Evolutionary conservation across 2,113 vertebrate genomes (phyloP), one percentile per base, ranked within the genome.

Genomic region (Cyphomyrus discorhynchus): DNA sequence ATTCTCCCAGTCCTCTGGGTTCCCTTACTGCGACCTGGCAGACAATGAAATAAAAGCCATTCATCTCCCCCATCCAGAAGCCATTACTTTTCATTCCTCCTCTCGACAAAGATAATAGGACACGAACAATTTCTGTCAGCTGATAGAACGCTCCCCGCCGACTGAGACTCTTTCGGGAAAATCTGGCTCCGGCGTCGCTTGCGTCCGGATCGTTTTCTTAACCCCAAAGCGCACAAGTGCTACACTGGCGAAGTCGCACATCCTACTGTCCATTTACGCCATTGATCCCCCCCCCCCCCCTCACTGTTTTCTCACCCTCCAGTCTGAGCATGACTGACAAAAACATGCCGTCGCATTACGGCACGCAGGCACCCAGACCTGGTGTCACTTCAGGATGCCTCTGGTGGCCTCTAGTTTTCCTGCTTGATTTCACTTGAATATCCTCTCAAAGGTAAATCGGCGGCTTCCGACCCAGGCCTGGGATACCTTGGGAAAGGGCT

Each of bases 41-140:
- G 90, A 91, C 45, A 89, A 85, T 85, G 86, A 92, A 91, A 92
- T 93, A 92, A 93, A 89, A 88, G 90, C 90, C 21, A 90, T 92
- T 93, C 91, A 91, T 92, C 92, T 93, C 90, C 82, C 58, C 88
- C 91, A 90, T 92, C 89, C 91, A 89, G 89, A 92, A 90, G 85
- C 85, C 89, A 91, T 94, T 92, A 90, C 86, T 92, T 92, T 92
- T 92, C 91, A 93, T 93, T 93, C 87, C 77, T 88, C 77, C 93
- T 93, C 91, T 91, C 80, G 85, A 90, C 90, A 74, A 83, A 92
- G 91, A 93, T 93, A 94, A 92, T 91, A 92, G 92, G 93, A 91
- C 89, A 91, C 31, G 91, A 92, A 92, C 91, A 92, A 90, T 92
- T 93, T 92, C 88, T 90, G 91, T 92, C 91, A 93, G 89, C 89